Base-by-base conservation (phyloP, 2,888 invertebrate genomes). In the Calliopum simillimum region DNA sequence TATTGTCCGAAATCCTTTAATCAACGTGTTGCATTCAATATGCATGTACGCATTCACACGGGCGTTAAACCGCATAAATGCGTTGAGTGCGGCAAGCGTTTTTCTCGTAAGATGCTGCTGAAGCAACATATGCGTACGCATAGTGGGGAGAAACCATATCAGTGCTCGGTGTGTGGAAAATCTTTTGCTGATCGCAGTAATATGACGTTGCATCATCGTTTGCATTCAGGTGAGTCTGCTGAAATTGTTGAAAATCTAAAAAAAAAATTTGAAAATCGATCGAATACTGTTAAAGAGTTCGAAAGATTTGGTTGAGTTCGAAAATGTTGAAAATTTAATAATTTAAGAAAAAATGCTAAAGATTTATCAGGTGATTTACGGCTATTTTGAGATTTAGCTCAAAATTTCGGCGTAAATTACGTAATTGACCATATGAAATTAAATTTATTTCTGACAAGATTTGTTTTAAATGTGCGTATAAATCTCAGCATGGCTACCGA, bases 21-120 rank as follows among this genome's bases (percentile, higher is more conserved):
- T 84, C 94, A 94, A 83, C 89, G 94, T 44, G 94, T 95, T 5
- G 94, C 94, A 11, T 95, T 94, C 86, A 94, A 94, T 80, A 94
- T 94, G 94, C 94, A 95, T 82, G 90, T 93, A 2, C 87, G 94
- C 71, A 94, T 94, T 71, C 94, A 94, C 80, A 94, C 94, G 72
- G 94, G 93, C 13, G 89, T 93, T 1, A 94, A 94, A 78, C 94
- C 94, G 0, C 94, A 94, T 82, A 91, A 91, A 68, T 94, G 94
- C 80, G 88, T 88, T 3, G 90, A 92, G 72, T 94, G 94, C 79
- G 93, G 93, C 53, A 94, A 94, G 81, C 90, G 92, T n/a, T 94
- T 94, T 82, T 93, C 94, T 0, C 88, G 94, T 43, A 94, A 94
- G 87, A 94, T 94, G 94, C 86, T 95, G 1, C 86, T 95, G 70